phyloP scores from a whole-genome alignment of 2,113 vertebrate species.

The Pterocles orientalis region DNA sequence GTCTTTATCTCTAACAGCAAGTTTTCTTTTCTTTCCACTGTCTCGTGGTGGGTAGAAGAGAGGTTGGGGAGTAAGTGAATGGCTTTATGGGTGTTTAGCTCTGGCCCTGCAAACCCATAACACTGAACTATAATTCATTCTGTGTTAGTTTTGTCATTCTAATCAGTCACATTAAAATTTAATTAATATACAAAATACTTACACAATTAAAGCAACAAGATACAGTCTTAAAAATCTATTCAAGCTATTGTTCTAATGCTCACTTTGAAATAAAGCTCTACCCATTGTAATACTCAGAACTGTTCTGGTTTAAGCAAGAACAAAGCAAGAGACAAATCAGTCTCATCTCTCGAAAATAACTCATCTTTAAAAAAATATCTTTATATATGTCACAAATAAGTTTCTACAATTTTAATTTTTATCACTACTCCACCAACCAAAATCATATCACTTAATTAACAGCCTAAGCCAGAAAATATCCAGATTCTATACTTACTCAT shows the following conservation, averaged over 20 bases:
- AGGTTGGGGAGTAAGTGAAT: background rate
- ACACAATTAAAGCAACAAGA: background rate
- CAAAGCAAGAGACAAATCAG: background rate
- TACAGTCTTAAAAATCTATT: background rate
- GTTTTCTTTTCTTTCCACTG: background rate
- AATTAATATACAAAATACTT: background rate
- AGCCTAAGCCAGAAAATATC: background rate
- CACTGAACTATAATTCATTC: background rate
- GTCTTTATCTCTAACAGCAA: background rate
- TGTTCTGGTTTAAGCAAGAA: background rate
- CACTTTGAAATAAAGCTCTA: background rate
- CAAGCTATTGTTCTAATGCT: background rate
- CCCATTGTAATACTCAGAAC: background rate
- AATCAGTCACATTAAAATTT: background rate
- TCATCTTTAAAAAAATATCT: background rate
- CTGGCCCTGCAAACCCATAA: background rate
- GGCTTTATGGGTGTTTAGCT: background rate
- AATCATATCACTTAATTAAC: background rate
- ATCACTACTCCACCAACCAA: background rate
- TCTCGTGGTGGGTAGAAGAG: rapidly evolving
- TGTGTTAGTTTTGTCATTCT: background rate
- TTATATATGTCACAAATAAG: background rate
- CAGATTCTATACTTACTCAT: background rate
- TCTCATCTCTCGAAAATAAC: background rate
- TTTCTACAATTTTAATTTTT: background rate